Evolutionary conservation across 1,140 invertebrate species (phyloP), one percentile per base, ranked within the genome.

Genomic region (Pemphigus obesinymphae): DNA sequence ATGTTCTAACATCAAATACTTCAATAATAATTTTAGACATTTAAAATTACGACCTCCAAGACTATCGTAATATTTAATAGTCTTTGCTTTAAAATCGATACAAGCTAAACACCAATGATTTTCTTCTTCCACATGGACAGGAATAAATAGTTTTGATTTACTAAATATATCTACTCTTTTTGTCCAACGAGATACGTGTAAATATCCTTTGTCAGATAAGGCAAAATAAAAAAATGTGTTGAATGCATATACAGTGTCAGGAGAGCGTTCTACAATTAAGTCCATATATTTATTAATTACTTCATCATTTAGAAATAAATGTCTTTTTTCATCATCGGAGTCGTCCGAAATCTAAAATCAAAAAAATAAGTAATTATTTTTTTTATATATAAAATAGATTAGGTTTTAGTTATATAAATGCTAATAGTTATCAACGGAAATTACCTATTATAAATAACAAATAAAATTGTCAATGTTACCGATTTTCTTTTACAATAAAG

Each of bases 31-130:
- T 34, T 90, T 87, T 0, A 97, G 87, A 86, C 95, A 96, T 82
- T 89, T 87, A 45, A 89, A 87, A 88, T 98, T 97, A 20, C 89
- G 88, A 1, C 92, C 91, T 31, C 93, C 93, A 94, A 99, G 96
- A 61, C 96, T 97, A 87, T 99, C 97, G 85, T 94, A 97, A 87
- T 98, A 99, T 31, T 89, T 86, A 8, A 98, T 92, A 0, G 87
- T 88, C 85, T 94, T 93, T 48, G 92, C 88, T 20, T 91, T 88
- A 84, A 98, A 92, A 87, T 98, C 92, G 3, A 98, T 91, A n/a
- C 96, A 90, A 20, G 94, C 93, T 88, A 99, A 90, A 87, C 96
- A 98, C 98, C 98, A 99, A 88, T 99, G 98, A 83, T 97, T 91
- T 10, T 78, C 55, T 43, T 43, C 17, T 4, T 93, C 94, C 29